Base-by-base conservation (phyloP, 2,888 invertebrate genomes). In the Drosophila prolongata region DNA sequence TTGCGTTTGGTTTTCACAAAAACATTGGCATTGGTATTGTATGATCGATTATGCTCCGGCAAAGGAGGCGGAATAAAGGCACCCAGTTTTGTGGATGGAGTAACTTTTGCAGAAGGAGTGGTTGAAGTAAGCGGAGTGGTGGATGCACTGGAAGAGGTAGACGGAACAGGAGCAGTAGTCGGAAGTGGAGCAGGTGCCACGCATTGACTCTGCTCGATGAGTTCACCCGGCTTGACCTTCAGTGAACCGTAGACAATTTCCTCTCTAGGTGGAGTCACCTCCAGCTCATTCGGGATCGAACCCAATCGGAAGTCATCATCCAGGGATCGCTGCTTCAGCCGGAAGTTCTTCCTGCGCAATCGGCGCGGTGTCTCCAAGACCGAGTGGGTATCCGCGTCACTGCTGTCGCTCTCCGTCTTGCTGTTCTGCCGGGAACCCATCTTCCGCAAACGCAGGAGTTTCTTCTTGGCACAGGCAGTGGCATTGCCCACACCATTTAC, bases 1-100 rank as follows among this genome's bases (percentile, higher is more conserved):
- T 96, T 96, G 59, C 96, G 94, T 44, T 96, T 96, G 0, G 96
- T 97, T 91, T 96, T 96, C 0, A 96, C 95, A 76, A 96, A 95
- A 0, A 96, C 94, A 89, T 95, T 96, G 47, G 94, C 84, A n/a
- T 90, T 89, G 27, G 77, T 78, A 55, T 87, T 89, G 65, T 76
- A 76, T 56, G 43, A 67, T 47, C 78, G 79, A 8, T 73, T 42
- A 27, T 82, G 73, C 38, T 89, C 89, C 0, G 86, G 85, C 55
- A 89, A 30, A 11, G 88, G 80, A 5, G 86, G 90, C 19, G 78
- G 83, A 55, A 77, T 78, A 61, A 80, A 89, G 6, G 61, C 87
- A 11, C 47, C 67, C n/a, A 47, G 37, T 44, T 75, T 77, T 4
- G 5, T 34, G 11, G 56, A n/a, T 1, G 56, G 30, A 16, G 42